phyloP scores from a whole-genome alignment of 30 jellyfish, hydroid and myxozoan genomes.

The Cassiopea xamachana region DNA sequence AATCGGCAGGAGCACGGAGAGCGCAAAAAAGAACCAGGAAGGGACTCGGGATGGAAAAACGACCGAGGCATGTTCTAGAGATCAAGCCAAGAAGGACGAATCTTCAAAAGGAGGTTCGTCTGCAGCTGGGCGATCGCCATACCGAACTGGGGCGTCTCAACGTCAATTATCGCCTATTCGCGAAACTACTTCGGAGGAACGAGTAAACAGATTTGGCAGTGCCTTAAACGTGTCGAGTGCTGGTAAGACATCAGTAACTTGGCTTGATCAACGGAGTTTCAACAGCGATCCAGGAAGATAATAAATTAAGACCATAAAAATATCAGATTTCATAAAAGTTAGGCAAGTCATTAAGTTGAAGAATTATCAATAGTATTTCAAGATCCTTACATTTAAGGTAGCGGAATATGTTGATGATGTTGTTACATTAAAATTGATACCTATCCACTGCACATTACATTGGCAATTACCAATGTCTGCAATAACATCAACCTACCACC shows the following conservation, averaged over 20 bases:
- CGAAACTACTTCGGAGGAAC: slow-evolving; percentile 69
- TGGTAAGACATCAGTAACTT: slow-evolving; percentile 62
- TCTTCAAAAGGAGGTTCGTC: background rate
- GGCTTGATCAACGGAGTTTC: slow-evolving; percentile 71
- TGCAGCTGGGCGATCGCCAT: slow-evolving; percentile 64
- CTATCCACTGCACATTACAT: too few relatives aligned
- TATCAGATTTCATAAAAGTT: too few relatives aligned
- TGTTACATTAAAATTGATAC: too few relatives aligned
- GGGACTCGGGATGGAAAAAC: slow-evolving; percentile 23
- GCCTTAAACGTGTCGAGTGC: slow-evolving; percentile 53
- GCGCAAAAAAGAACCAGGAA: slow-evolving; percentile 21
- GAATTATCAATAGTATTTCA: too few relatives aligned
- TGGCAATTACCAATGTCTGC: too few relatives aligned
- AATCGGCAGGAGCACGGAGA: slow-evolving; percentile 65
- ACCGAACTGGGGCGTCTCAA: slow-evolving; percentile 68
- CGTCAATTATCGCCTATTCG: slow-evolving; percentile 78
- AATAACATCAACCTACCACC: too few relatives aligned
- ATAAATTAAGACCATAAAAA: too few relatives aligned
- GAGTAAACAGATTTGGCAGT: slow-evolving; percentile 30
- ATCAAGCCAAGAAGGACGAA: slow-evolving; percentile 56
- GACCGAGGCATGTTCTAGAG: slow-evolving; percentile 20
- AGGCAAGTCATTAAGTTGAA: too few relatives aligned
- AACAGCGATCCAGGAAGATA: slow-evolving; percentile 60
- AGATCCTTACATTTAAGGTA: too few relatives aligned
- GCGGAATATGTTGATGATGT: too few relatives aligned